Base-by-base conservation (phyloP, 1,140 invertebrate species). In the Melanaphis sacchari region DNA sequence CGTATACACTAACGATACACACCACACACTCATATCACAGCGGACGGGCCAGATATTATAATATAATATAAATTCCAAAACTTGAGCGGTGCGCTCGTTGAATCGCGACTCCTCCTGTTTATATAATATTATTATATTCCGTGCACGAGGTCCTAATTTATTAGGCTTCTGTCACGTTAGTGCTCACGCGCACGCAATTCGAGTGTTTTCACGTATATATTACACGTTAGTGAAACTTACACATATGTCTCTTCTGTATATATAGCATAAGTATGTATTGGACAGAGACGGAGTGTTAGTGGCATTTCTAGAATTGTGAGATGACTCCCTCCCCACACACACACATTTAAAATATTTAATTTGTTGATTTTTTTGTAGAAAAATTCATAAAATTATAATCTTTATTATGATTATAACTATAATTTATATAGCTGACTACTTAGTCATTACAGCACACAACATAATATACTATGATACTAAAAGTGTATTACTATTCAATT, bases 41-140 rank as follows among this genome's bases (percentile, higher is more conserved):
- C 54, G 31, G 54, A 66, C 59, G 59, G 59, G 15, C 59, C 59
- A 76, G 36, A 76, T 76, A 76, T 76, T 76, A 76, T 76, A 76
- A 76, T 76, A 76, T n/a, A 76, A 76, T 76, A 76, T 76, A 76
- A 76, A 76, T 76, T 76, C 59, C 59, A 76, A 76, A 76, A 76
- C 59, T 76, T 76, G 59, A 66, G 31, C 31, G 59, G 59, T 31
- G 59, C n/a, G 59, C 31, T n/a, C 59, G 59, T 76, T 76, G 59
- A n/a, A 4, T 76, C 59, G 31, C 59, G 59, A 76, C 59, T 76
- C 59, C 59, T 76, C 31, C 31, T 76, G 54, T 59, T 59, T 59
- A 59, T 59, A 31, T n/a, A 66, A 66, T 66, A 59, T 54, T 54
- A n/a, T 76, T 76, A 76, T n/a, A 76, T 76, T 76, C 59, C 31